Evolutionary conservation across 1,140 invertebrate genomes (phyloP), one percentile per base, ranked within the genome.

Genomic region (Pseudoatta argentina): DNA sequence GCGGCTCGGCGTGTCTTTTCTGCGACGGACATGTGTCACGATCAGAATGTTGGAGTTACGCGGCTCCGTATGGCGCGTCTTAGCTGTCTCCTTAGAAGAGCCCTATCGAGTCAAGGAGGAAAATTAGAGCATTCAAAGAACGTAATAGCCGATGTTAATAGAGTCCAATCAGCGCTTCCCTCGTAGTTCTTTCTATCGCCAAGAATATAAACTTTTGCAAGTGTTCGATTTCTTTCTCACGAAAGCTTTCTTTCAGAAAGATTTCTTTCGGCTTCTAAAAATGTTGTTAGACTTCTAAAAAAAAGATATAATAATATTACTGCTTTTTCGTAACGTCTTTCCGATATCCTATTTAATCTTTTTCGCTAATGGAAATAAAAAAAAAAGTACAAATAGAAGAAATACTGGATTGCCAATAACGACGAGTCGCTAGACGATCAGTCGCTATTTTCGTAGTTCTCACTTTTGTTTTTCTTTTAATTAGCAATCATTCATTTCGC

Each of bases 1-100:
- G 44, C 27, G 69, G n/a, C 14, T 24, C 69, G 79, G 79, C 55
- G 79, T 44, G 79, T 83, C 79, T 83, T 83, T 83, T 83, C 79
- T 83, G 79, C 79, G 79, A 83, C 69, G 69, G 79, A 83, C 79
- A 63, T 48, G 55, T 83, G 79, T 83, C 79, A 83, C 79, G 79
- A 83, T 83, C 79, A 75, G 69, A 83, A 82, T 53, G 67, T 57
- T 39, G 39, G 55, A 83, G 79, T 83, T 83, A 79, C 63, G 77
- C 63, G 63, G 53, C 48, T 79, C 63, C 63, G 63, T 51, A 21
- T 83, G 69, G 69, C 57, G 79, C 34, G 69, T 83, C 79, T 83
- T 73, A 75, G 39, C 69, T 83, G 79, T 73, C 79, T 83, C 69
- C 39, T 83, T 51, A 59, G 67, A 73, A 83, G 79, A 73, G 39